phyloP scores from a whole-genome alignment of 2,797 vertebrate species.

The Dromococcyx pavoninus region DNA sequence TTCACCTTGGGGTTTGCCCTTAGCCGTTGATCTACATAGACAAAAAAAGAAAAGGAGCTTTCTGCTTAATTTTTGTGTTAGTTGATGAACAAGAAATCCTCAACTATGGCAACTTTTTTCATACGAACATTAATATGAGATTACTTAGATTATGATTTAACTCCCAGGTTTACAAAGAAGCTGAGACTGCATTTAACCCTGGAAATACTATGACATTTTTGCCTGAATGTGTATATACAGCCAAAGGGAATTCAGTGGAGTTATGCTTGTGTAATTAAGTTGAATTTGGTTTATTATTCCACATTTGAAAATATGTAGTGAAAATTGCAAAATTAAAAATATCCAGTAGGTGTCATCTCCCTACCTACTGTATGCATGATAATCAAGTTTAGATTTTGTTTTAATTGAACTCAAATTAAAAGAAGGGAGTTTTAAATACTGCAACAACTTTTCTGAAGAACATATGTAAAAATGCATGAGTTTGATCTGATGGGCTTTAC shows the following conservation, averaged over 20 bases:
- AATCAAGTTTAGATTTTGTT: neutral
- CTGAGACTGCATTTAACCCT: neutral
- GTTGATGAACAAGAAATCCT: neutral
- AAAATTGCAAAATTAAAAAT: neutral
- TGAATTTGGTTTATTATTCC: neutral
- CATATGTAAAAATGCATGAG: neutral
- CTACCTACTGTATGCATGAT: neutral
- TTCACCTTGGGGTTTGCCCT: neutral
- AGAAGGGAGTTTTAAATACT: neutral
- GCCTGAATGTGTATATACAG: neutral
- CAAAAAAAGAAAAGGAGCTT: neutral
- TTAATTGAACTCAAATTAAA: neutral
- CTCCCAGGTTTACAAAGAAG: neutral
- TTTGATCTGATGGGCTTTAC: neutral
- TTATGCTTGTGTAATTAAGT: neutral
- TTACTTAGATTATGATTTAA: neutral
- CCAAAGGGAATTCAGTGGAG: neutral
- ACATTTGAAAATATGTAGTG: neutral
- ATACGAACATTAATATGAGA: neutral
- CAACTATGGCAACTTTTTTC: neutral
- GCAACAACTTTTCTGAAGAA: neutral
- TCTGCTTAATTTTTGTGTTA: neutral
- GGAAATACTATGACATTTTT: neutral
- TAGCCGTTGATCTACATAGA: neutral
- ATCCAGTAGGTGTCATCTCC: slow-evolving; percentile 40